Evolutionary conservation across 92 coral and sea anemone genomes (phyloP).

Genomic region (Meandrina meandrites): DNA sequence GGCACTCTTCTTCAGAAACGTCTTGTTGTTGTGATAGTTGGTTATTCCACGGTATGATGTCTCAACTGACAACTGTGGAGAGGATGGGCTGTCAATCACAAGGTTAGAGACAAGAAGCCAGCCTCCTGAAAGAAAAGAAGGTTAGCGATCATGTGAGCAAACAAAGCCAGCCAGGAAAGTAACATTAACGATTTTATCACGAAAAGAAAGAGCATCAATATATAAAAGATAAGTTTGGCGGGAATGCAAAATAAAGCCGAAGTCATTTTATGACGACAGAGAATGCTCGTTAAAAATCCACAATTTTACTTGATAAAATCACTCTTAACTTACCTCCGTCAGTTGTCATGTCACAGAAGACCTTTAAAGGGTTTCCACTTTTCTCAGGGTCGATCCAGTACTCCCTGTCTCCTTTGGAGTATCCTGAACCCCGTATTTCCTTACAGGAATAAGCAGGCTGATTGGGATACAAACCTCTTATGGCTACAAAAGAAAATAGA

Average conservation of each 20-base stretch:
- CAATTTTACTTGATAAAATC: not conserved
- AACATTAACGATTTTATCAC: no score
- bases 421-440: slow-evolving; percentile 4
- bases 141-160: not conserved
- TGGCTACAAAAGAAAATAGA: not conserved
- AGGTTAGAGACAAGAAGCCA: slow-evolving; percentile 15
- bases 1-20: not conserved
- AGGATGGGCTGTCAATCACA: not conserved
- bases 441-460: not conserved
- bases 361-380: not conserved
- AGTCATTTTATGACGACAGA: no score
- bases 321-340: not conserved
- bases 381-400: slow-evolving; percentile 21
- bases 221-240: not conserved
- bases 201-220: no score
- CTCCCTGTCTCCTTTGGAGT: slow-evolving; percentile 1
- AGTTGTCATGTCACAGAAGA: slow-evolving; percentile 6
- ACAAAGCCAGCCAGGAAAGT: not conserved
- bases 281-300: no score
- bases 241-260: no score
- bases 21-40: not conserved
- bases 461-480: not conserved
- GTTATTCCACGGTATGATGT: slow-evolving; percentile 13
- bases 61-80: not conserved
- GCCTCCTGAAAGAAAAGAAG: slow-evolving; percentile 14